A percentile compares a stretch with the other conserved stretches of the same genome.
These are phyloP conservation scores for Anoplolepis gracilipes DNA, from an alignment of 1,140 invertebrate species.

Conservation along the genomic window DNA sequence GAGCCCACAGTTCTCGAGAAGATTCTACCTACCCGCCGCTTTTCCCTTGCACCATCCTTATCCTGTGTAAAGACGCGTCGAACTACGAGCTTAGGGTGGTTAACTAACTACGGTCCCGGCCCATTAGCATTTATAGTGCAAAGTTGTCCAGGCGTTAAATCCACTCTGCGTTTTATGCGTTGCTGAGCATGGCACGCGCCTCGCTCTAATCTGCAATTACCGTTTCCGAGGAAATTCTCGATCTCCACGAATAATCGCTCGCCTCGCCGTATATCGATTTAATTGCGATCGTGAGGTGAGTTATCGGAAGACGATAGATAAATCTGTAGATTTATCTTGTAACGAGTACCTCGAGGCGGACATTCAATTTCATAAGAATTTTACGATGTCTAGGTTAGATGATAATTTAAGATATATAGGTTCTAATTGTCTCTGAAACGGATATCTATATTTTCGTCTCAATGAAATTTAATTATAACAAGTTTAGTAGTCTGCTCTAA, in stretches of 20 bases:
- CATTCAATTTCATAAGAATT: background rate
- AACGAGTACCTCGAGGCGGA: background rate
- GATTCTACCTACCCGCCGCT: constrained; percentile 9
- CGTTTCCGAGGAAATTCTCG: constrained; percentile 35
- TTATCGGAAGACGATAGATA: background rate
- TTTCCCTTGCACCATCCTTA: background rate
- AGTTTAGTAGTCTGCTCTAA: background rate
- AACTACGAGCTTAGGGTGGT: constrained; percentile 61
- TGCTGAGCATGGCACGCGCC: constrained; percentile 54
- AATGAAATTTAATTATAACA: background rate
- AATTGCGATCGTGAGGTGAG: constrained; percentile 30
- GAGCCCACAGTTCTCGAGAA: constrained; percentile 29
- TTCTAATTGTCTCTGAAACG: background rate
- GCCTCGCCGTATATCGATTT: constrained; percentile 39
- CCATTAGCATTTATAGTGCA: constrained; percentile 79
- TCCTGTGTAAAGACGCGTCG: constrained; percentile 65
- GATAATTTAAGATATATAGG: background rate
- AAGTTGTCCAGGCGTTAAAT: constrained; percentile 75
- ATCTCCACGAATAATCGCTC: constrained; percentile 42
- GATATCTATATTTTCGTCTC: background rate
- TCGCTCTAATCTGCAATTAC: constrained; percentile 68
- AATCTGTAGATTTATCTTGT: background rate
- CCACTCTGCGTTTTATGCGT: constrained; percentile 68
- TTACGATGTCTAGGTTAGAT: too few relatives aligned
- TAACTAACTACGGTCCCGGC: constrained; percentile 59